These are phyloP conservation scores for Protaetia brevitarsis DNA, from an alignment of 1,140 invertebrate species.

Conservation along the genomic window DNA sequence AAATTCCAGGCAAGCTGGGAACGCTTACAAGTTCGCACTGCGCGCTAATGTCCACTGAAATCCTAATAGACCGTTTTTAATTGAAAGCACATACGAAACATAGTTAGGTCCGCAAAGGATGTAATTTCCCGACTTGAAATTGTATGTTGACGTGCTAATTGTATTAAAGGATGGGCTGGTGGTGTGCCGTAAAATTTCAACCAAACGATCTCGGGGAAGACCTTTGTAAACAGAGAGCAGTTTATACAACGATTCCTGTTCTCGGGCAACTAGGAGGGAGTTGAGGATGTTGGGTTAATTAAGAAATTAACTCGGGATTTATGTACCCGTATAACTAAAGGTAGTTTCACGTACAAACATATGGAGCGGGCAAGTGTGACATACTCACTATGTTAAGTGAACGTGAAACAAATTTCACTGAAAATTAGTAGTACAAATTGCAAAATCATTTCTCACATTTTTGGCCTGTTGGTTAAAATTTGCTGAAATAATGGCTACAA, in stretches of 20 bases:
- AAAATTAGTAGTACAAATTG: no score
- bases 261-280: background rate
- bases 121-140: constrained; percentile 1
- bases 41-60: background rate
- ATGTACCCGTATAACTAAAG: background rate
- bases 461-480: no score
- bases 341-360: background rate
- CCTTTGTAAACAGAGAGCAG: background rate
- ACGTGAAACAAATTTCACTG: no score
- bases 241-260: background rate
- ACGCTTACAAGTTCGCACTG: background rate
- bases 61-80: background rate
- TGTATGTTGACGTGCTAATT: constrained; percentile 4
- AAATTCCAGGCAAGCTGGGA: background rate
- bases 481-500: no score
- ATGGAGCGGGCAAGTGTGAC: background rate
- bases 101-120: background rate
- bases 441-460: no score
- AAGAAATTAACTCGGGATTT: background rate
- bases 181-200: background rate
- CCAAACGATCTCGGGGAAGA: background rate
- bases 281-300: background rate
- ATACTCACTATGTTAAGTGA: background rate
- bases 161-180: background rate
- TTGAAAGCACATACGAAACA: background rate